Evolutionary conservation across 53 echinoderm and acorn worm species (phyloP).

Genomic region (Astropecten irregularis): DNA sequence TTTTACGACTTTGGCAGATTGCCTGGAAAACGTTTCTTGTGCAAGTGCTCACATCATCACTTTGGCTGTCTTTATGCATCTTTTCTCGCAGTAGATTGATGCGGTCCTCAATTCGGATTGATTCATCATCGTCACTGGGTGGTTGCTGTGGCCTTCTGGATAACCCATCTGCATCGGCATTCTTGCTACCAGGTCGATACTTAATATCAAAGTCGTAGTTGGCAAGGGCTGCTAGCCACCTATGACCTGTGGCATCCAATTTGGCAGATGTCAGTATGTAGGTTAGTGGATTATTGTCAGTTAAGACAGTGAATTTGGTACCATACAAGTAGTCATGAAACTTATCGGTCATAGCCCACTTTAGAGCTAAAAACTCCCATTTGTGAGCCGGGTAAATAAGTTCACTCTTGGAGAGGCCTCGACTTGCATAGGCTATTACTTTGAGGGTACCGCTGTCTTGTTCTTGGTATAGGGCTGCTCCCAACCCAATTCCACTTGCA

Average conservation of each 20-base stretch:
- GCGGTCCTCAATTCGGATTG: background rate
- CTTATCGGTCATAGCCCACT: slow-evolving; percentile 73
- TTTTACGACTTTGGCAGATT: background rate
- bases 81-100: background rate
- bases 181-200: slow-evolving; percentile 60
- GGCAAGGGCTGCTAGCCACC: slow-evolving; percentile 68
- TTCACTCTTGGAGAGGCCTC: slow-evolving; percentile 61
- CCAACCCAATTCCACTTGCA: slow-evolving; percentile 56
- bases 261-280: slow-evolving; percentile 66
- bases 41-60: background rate
- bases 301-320: slow-evolving; percentile 51
- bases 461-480: slow-evolving; percentile 34
- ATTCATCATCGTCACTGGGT: slow-evolving; percentile 7
- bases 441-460: background rate
- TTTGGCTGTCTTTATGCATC: background rate
- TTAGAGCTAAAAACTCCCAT: slow-evolving; percentile 62
- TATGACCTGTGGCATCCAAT: slow-evolving; percentile 61
- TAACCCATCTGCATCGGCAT: slow-evolving; percentile 63
- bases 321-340: slow-evolving; percentile 68
- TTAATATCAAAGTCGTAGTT: slow-evolving; percentile 53
- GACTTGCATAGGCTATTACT: slow-evolving; percentile 50
- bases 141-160: slow-evolving; percentile 18
- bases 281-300: slow-evolving; percentile 65
- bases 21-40: background rate
- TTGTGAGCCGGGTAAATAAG: slow-evolving; percentile 63